Evolutionary conservation across 2,113 vertebrate species (phyloP), one percentile per base, ranked within the genome.

Genomic region (Eurypyga helias): DNA sequence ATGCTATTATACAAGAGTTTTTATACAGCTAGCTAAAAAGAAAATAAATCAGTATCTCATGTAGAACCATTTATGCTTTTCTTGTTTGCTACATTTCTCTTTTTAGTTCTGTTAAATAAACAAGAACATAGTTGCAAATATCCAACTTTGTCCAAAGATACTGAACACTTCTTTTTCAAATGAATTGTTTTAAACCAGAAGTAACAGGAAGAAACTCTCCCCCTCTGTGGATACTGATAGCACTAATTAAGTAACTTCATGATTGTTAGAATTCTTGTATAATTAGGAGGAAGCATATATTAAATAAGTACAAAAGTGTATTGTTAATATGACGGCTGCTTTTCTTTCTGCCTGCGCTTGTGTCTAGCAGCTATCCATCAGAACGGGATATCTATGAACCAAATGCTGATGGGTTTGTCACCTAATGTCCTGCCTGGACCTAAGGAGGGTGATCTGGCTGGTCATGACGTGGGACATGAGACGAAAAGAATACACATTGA

Each of bases 361-460:
- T 41, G 61, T 89, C 92, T 94, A 80, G 80, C 98, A 99, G 99
- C 99, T 81, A 92, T 98, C 91, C 99, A 99, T 98, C 99, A 99
- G 98, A 99, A 99, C 4, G 99, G 99, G 87, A 96, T 99, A 78
- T 99, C 99, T 94, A 99, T 99, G 99, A 99, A 99, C 98, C 99
- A 99, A 93, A 99, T 99, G 97, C 97, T 99, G 95, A 99, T 99
- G 97, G 99, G 99, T 89, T 98, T 99, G 94, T 99, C 99, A 94
- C 99, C 99, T 92, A 99, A 99, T 86, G 98, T 99, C 23, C 97
- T 98, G 43, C 99, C 99, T 45, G 99, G 99, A 49, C 99, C 99
- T 62, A 99, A 99, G 97, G 99, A 99, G 93, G 99, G 99, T 70
- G 99, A 99, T 97, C 97, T 99, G 97, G 99, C 99, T 96, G 98